These are phyloP conservation scores for Caenorhabditis latens DNA, from an alignment of 1,140 invertebrate genomes.

Conservation along the genomic window DNA sequence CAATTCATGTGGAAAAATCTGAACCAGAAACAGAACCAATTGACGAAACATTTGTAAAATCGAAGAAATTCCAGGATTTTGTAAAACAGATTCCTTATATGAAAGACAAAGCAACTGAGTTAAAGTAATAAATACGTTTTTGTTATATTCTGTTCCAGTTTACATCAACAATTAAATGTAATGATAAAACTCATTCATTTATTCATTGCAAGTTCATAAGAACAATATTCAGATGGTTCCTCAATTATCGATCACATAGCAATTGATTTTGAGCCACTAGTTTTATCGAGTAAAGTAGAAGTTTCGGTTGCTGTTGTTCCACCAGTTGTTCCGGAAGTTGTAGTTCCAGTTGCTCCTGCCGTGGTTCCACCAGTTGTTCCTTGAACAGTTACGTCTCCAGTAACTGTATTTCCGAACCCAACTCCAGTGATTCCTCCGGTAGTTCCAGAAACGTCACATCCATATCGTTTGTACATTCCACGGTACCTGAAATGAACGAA, in stretches of 20 bases:
- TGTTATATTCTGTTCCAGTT: not conserved
- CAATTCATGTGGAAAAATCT: not conserved
- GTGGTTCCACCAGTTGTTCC: conserved; percentile 28
- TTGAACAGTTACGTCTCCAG: conserved; percentile 21
- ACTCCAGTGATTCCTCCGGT: conserved; percentile 58
- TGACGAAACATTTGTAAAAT: not conserved
- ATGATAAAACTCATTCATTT: not conserved
- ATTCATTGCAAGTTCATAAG: not conserved
- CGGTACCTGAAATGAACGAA: not conserved
- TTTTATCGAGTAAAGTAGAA: conserved; percentile 32
- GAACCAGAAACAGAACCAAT: not conserved
- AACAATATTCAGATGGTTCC: not conserved
- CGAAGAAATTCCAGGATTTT: conserved; percentile 12
- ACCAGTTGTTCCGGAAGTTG: conserved; percentile 3
- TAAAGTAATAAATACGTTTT: not conserved
- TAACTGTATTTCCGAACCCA: conserved; percentile 46
- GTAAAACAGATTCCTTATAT: conserved; percentile 52
- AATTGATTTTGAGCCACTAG: conserved; percentile 1
- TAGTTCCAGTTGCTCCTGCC: not conserved
- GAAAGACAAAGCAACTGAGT: not conserved
- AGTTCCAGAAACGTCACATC: conserved; percentile 53
- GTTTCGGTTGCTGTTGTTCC: conserved; percentile 4
- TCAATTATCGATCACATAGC: not conserved
- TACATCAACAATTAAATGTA: not conserved
- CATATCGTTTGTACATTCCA: conserved; percentile 61